Evolutionary conservation across 92 coral and sea anemone species (phyloP).

Genomic region (Porites lobata): DNA sequence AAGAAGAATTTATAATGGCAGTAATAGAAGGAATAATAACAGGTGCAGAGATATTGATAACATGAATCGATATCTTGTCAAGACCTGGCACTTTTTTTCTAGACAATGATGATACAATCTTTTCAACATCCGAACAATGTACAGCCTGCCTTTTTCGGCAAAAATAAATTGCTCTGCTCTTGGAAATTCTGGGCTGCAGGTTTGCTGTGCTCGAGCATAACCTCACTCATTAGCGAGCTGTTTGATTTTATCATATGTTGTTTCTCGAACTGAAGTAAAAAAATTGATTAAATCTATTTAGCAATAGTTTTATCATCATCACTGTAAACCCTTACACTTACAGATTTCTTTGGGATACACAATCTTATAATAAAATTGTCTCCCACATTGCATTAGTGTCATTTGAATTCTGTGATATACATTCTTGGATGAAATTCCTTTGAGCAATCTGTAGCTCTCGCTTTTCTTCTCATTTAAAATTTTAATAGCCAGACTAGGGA

Average conservation of each 20-base stretch:
- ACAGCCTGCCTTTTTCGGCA: not conserved
- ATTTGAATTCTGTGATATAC: conserved; percentile 49
- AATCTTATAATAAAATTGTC: conserved; percentile 18
- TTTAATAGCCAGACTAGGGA: conserved; percentile 53
- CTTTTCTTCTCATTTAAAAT: conserved; percentile 61
- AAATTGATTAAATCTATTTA: not conserved
- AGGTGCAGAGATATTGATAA: conserved; percentile 46
- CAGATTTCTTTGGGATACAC: no score
- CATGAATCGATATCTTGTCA: conserved; percentile 41
- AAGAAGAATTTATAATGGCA: conserved; percentile 27
- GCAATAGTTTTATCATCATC: no score
- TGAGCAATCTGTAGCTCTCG: conserved; percentile 54
- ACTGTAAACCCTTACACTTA: no score
- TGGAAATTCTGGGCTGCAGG: conserved; percentile 17
- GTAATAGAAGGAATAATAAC: conserved; percentile 1
- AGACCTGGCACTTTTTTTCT: conserved; percentile 36
- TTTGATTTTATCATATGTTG: conserved; percentile 29
- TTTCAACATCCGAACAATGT: conserved; percentile 33
- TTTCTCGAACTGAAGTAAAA: conserved; percentile 47
- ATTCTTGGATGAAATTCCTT: conserved; percentile 41
- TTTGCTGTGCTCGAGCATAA: conserved; percentile 27
- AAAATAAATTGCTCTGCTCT: conserved; percentile 40
- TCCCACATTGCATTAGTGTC: conserved; percentile 61
- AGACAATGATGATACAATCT: not conserved
- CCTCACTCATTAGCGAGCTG: conserved; percentile 35